Conservation (phyloP, 1,140 invertebrate genomes). For the Ephestia elutella region DNA sequence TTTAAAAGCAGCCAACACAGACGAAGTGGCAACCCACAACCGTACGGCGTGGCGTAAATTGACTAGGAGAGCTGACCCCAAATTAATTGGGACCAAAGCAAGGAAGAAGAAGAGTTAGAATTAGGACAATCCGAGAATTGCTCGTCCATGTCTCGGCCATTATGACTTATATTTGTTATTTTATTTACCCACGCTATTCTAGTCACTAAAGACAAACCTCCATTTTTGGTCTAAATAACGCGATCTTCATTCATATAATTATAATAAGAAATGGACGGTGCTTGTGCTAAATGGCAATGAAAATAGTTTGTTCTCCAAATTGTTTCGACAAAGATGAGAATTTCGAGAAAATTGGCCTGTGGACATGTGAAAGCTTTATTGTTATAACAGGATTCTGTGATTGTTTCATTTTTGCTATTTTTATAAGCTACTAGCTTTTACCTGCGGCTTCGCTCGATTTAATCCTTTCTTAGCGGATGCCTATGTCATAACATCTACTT, state of each 20-base stretch:
- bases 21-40: too few species aligned
- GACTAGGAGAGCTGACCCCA: too few species aligned
- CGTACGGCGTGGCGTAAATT: too few species aligned
- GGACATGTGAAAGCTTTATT: background rate
- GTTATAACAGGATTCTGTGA: background rate
- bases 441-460: background rate
- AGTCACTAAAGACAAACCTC: conserved; percentile 1
- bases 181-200: too few species aligned
- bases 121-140: too few species aligned
- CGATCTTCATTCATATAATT: conserved; percentile 19
- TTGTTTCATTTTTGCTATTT: background rate
- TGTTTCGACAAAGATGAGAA: conserved; percentile 16
- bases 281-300: conserved; percentile 13
- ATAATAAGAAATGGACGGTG: conserved; percentile 22
- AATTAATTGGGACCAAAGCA: too few species aligned
- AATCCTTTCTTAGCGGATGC: too few species aligned
- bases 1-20: too few species aligned
- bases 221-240: conserved; percentile 13
- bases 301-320: conserved; percentile 14
- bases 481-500: too few species aligned
- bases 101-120: too few species aligned
- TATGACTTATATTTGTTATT: background rate
- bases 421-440: background rate
- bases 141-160: too few species aligned
- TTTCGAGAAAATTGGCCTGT: background rate